Evolutionary conservation across 2,797 vertebrate species (phyloP).

Genomic region (Merluccius polli): DNA sequence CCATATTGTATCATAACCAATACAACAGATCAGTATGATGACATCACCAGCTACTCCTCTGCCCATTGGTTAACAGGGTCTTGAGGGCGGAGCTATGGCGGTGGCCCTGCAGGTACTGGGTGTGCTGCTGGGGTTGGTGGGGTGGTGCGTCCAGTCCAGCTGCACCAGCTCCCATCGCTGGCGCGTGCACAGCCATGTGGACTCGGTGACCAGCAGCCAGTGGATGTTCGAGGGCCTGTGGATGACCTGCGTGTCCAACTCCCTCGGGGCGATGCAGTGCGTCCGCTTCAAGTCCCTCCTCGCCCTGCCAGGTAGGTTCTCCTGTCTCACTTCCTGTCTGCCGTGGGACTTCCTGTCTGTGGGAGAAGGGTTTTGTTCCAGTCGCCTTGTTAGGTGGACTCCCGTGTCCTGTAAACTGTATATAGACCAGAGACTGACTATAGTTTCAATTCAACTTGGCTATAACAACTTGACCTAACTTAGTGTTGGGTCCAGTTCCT

Average conservation of each 20-base stretch:
- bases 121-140: conserved; percentile 61
- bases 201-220: conserved; percentile 56
- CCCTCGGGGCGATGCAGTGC: conserved; percentile 65
- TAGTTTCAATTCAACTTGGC: no score
- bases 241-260: conserved; percentile 67
- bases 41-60: neutral
- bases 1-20: neutral
- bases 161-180: conserved; percentile 68
- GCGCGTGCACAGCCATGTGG: conserved; percentile 56
- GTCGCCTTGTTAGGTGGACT: no score
- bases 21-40: neutral
- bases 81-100: conserved; percentile 47
- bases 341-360: neutral
- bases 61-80: neutral
- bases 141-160: conserved; percentile 73
- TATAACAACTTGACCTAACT: no score
- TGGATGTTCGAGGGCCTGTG: conserved; percentile 70
- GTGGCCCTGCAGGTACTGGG: conserved; percentile 65
- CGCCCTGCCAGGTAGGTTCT: conserved; percentile 63
- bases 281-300: conserved; percentile 67
- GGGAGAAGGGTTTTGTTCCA: neutral
- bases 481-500: neutral
- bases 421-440: no score
- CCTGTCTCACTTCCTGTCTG: neutral
- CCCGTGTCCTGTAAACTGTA: neutral